Base-by-base conservation (phyloP, 2,888 invertebrate species). In the Papilio elwesi region DNA sequence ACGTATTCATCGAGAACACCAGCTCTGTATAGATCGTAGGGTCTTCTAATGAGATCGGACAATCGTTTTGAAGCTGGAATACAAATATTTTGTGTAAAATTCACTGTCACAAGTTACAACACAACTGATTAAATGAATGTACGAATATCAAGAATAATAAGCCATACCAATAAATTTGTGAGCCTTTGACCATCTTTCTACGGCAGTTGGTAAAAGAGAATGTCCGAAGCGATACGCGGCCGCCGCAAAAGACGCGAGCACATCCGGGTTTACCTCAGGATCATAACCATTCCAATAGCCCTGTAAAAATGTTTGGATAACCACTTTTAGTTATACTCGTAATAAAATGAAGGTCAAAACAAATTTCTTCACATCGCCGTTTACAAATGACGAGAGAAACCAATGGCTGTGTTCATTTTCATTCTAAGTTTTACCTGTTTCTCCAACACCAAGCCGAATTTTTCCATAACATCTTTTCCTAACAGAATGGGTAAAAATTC, bases 191-290 rank as follows among this genome's bases (percentile, higher is more conserved):
- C 98, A 98, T 84, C 98, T 95, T 88, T 98, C 98, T 6, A 98
- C 97, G 38, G 97, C 97, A 1, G 98, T 98, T 11, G 98, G 98
- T 75, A 98, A 88, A 16, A 98, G 90, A 0, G 98, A 98, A 86
- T 98, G 98, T 0, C 98, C 98, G 81, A 98, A 98, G 81, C 98
- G 95, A 90, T 98, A 98, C 12, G 98, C 98, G 62, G 98, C 98
- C 13, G 98, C 95, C n/a, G 98, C 97, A 85, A 98, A 98, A 5
- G 97, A 97, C 75, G 97, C 98, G 77, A 98, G 96, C 43, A 98
- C 97, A 78, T 97, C 97, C 0, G 98, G 98, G 90, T 98, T 98
- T 0, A 98, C 96, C 75, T 95, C 96, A 0, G 95, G 82, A 85
- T 98, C 98, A 82, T 98, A 98, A 47, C 97, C 97, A 79, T 97